Base-by-base conservation (phyloP, 2,113 vertebrate genomes). In the Hiodon tergisus region DNA sequence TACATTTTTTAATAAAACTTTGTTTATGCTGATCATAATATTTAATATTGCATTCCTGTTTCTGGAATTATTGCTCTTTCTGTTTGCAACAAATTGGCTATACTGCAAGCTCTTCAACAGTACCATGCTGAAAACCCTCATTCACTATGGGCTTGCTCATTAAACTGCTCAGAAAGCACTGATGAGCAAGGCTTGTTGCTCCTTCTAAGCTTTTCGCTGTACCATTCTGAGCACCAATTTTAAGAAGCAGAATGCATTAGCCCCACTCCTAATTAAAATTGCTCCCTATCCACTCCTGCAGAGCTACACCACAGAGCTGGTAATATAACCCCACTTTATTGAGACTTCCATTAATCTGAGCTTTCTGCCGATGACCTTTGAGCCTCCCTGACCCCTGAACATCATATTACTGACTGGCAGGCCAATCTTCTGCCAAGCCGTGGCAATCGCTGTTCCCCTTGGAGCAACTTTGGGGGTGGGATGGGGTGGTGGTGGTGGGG, bases 271-370 rank as follows among this genome's bases (percentile, higher is more conserved):
- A 78, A 76, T 73, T 72, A 14, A 55, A 87, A 81, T 83, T 83
- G 86, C 85, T 85, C 87, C 83, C 83, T 83, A 77, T 81, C 81
- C 79, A 80, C 62, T 14, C 53, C 69, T 68, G 51, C 55, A 3
- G 46, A 79, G 84, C 84, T 82, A 71, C 78, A 75, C 82, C 10
- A 77, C 52, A 60, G 81, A 81, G 78, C 74, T 74, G 81, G 90
- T 92, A 92, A 92, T 90, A 88, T 87, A 87, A 92, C 84, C 86
- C 77, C 72, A 71, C 85, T 91, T 90, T 90, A 92, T 88, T 90
- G 87, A 87, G 87, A 86, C 88, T 85, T 89, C 89, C 89, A 90
- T 91, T 92, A 91, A 91, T 90, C 82, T 79, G 31, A 86, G 89
- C 83, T 80, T 88, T 85, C 86, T 88, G 86, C 86, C 69, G 62